Evolutionary conservation across 2,888 invertebrate genomes (phyloP).

Genomic region (Dryobotodes eremita): DNA sequence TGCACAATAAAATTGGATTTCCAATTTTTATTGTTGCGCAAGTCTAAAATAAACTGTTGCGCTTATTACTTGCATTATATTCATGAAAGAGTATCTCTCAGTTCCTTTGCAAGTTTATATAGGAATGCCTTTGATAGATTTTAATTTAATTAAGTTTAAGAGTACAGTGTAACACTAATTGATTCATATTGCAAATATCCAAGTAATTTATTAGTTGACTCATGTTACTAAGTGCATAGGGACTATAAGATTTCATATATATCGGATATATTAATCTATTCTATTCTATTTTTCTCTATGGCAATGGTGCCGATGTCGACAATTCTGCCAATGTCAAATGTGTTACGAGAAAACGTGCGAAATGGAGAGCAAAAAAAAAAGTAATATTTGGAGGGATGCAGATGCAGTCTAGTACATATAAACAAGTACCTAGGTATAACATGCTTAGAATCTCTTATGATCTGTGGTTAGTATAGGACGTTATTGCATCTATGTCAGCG

Average conservation of each 20-base stretch:
- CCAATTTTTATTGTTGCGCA: constrained; percentile 14
- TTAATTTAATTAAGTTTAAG: constrained; percentile 27
- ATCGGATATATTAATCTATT: not conserved
- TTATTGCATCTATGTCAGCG: constrained; percentile 45
- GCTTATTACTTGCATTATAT: constrained; percentile 43
- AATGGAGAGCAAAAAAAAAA: no score
- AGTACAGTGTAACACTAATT: constrained; percentile 14
- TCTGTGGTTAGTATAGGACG: constrained; percentile 39
- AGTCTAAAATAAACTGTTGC: constrained; percentile 29
- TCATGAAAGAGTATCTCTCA: constrained; percentile 12
- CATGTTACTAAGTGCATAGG: not conserved
- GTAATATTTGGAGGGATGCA: not conserved
- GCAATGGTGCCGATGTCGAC: no score
- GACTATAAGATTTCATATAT: not conserved
- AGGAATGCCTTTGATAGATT: constrained; percentile 44
- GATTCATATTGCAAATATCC: constrained; percentile 19
- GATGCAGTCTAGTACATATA: not conserved
- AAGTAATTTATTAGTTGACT: constrained; percentile 10
- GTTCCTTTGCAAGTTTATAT: constrained; percentile 32
- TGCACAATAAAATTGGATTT: constrained; percentile 13
- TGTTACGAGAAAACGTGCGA: no score
- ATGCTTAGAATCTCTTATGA: not conserved
- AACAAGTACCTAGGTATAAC: not conserved
- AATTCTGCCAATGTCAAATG: no score
- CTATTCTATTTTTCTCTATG: no score